Percentiles rank a stretch among this genome's conserved stretches.
phyloP scores from a whole-genome alignment of 2,888 invertebrate genomes.

The Ochropleura leucogaster region DNA sequence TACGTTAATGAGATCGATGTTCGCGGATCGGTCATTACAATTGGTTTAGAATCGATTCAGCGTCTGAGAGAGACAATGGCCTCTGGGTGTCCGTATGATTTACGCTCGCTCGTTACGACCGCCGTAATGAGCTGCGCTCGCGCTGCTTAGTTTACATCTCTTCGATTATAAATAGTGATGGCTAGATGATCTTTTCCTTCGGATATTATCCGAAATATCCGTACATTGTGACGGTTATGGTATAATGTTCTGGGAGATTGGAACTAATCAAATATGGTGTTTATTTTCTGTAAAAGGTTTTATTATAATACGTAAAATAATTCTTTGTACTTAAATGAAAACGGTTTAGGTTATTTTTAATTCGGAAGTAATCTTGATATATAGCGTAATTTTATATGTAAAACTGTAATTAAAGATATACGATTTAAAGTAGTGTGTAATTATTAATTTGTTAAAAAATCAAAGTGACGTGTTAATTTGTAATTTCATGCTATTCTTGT shows the following conservation, averaged over 20 bases:
- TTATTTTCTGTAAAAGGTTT: background rate
- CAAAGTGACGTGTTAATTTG: background rate
- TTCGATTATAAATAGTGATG: conserved; percentile 74
- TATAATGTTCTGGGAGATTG: background rate
- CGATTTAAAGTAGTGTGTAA: conserved; percentile 26
- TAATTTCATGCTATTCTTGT: conserved; percentile 31
- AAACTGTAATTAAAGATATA: conserved; percentile 25
- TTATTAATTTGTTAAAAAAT: conserved; percentile 5
- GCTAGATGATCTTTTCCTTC: conserved; percentile 49
- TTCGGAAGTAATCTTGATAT: background rate
- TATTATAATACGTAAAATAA: background rate
- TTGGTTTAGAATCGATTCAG: conserved; percentile 76
- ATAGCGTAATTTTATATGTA: conserved; percentile 10
- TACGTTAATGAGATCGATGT: conserved; percentile 69
- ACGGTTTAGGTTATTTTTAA: background rate
- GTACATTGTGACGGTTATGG: background rate
- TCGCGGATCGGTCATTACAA: conserved; percentile 82
- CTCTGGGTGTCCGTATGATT: conserved; percentile 86
- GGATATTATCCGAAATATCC: conserved; percentile 23
- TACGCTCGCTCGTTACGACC: conserved; percentile 86
- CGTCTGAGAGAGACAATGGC: conserved; percentile 82
- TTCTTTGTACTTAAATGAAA: background rate
- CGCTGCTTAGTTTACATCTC: conserved; percentile 77
- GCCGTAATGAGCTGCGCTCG: conserved; percentile 86
- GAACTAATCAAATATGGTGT: background rate